phyloP scores from a whole-genome alignment of 2,888 invertebrate genomes.

The Gastracanthus pulcherrimus region DNA sequence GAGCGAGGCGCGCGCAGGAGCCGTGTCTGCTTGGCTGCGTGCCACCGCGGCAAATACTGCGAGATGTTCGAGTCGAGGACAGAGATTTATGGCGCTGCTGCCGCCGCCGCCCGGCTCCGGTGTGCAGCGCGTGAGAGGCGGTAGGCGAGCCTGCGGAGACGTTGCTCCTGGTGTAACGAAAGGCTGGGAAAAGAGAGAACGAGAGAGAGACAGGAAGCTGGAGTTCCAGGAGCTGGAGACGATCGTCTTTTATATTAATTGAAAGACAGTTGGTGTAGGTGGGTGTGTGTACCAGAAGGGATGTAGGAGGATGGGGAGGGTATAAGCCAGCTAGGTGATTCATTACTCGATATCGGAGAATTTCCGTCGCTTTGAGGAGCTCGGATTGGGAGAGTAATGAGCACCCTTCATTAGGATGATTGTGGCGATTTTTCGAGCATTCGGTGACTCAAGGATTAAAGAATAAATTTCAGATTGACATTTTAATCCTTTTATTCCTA shows the following conservation, averaged over 20 bases:
- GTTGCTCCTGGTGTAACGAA: too few species aligned
- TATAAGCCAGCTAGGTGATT: not conserved
- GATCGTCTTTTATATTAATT: slow-evolving; percentile 23
- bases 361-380: not conserved
- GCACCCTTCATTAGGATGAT: slow-evolving; percentile 22
- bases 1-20: not conserved
- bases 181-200: too few species aligned
- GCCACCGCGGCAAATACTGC: slow-evolving; percentile 64
- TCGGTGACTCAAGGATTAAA: too few species aligned
- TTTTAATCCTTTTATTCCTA: too few species aligned
- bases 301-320: too few species aligned
- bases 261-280: not conserved
- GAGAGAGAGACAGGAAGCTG: too few species aligned
- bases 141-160: not conserved
- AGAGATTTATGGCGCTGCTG: slow-evolving; percentile 63
- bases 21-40: slow-evolving; percentile 63
- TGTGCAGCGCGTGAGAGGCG: not conserved
- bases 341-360: not conserved
- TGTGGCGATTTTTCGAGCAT: not conserved
- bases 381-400: too few species aligned
- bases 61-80: slow-evolving; percentile 63
- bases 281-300: too few species aligned
- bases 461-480: too few species aligned
- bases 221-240: too few species aligned
- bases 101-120: slow-evolving; percentile 14